Evolutionary conservation across 2,888 invertebrate species (phyloP).

Genomic region (Cybosia mesomella): DNA sequence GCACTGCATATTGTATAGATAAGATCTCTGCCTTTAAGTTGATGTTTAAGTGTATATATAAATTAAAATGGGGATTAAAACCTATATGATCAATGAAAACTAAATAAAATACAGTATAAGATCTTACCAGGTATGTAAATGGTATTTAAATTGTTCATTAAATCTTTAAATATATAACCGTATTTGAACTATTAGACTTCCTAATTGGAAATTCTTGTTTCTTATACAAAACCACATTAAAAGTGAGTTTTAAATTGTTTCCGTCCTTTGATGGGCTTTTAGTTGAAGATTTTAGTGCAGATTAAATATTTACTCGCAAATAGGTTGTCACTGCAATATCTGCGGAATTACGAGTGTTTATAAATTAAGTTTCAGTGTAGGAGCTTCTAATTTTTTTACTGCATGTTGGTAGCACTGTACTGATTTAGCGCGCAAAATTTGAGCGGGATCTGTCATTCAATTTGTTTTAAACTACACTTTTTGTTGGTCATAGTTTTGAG

Average conservation of each 20-base stretch:
- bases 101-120: neutral
- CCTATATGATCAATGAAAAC: neutral
- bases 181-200: neutral
- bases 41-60: neutral
- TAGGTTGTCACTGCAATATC: neutral
- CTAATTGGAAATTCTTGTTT: neutral
- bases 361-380: neutral
- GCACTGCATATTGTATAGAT: neutral
- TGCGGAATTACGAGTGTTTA: neutral
- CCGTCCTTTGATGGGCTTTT: neutral
- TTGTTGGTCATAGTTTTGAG: too few relatives aligned
- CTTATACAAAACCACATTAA: neutral
- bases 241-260: neutral
- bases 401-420: too few relatives aligned
- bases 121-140: neutral
- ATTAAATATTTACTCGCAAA: too few relatives aligned
- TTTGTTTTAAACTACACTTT: too few relatives aligned
- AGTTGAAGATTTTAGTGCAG: neutral
- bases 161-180: neutral
- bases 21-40: neutral
- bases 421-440: too few relatives aligned
- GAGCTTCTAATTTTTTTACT: neutral
- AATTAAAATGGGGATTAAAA: neutral
- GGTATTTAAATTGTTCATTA: conserved; percentile 1
- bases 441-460: too few relatives aligned